Base-by-base conservation (phyloP, 2,888 invertebrate species). In the Linnaemya tessellans region DNA sequence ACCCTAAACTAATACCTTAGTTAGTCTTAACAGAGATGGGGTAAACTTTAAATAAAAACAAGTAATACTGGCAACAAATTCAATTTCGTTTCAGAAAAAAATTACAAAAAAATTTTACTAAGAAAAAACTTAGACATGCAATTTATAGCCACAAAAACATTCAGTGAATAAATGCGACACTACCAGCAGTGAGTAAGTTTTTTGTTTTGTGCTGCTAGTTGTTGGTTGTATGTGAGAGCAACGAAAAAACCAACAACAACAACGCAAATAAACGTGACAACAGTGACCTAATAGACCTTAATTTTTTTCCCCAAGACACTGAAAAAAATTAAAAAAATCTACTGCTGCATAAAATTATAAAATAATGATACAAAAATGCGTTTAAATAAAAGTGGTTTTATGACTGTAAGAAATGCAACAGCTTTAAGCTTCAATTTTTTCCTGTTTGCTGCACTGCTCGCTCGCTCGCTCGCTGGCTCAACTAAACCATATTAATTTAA, bases 1-100 rank as follows among this genome's bases (percentile, higher is more conserved):
- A 85, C 85, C 85, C 85, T 85, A 85, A 85, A 80, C 82, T 85
- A 85, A 85, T 85, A 85, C 82, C 85, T 75, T 75, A 85, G 82
- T 79, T 79, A 75, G 74, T 82, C 51, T 65, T 64, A 81, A 82
- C 81, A 70, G 82, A 75, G 79, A 79, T 85, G 85, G 74, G 79
- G 79, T 75, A 82, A 74, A 79, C 85, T 82, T 73, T 60, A 30
- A 18, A 49, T 67, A 65, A 56, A 35, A 51, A 43, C 3, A 25
- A 56, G 20, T 65, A 74, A 64, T 30, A 73, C 64, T 51, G 67
- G 30, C 18, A 80, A 79, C 64, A 82, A 82, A 85, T 79, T 85
- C 85, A 85, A 85, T 85, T 85, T 85, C 71, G 75, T 82, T 82
- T 75, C 64, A 46, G 54, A 43, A 60, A 74, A 68, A 60, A 9